These are phyloP conservation scores for Meteorus cinctellus DNA, from an alignment of 2,888 invertebrate genomes.

Conservation along the genomic window DNA sequence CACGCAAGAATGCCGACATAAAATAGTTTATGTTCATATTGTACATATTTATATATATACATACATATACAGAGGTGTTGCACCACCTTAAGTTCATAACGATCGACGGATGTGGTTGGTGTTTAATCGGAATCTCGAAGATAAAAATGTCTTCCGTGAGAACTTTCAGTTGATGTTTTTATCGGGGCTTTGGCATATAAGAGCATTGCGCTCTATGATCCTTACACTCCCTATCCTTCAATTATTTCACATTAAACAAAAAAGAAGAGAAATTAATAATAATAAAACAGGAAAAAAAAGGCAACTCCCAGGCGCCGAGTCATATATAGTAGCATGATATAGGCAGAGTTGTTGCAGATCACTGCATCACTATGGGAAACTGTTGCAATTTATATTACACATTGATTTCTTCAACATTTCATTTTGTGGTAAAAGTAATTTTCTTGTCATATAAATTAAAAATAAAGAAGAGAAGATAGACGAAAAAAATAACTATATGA, in stretches of 20 bases:
- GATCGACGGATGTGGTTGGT: conserved; percentile 72
- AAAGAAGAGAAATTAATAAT: neutral
- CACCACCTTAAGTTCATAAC: conserved; percentile 61
- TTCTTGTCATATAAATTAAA: conserved; percentile 1
- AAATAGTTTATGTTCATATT: conserved; percentile 54
- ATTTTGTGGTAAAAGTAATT: neutral
- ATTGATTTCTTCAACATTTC: neutral
- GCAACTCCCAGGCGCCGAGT: conserved; percentile 42
- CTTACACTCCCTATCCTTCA: conserved; percentile 48
- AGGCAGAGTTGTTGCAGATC: no score
- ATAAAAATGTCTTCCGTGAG: conserved; percentile 72
- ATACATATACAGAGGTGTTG: conserved; percentile 47
- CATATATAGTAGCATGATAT: no score
- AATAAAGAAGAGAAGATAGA: neutral
- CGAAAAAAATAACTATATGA: no score
- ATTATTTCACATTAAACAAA: conserved; percentile 17
- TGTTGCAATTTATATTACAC: no score
- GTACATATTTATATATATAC: conserved; percentile 1
- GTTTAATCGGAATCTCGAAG: conserved; percentile 67
- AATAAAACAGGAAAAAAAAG: neutral
- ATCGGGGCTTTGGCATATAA: conserved; percentile 18
- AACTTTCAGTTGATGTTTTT: conserved; percentile 53
- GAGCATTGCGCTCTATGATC: conserved; percentile 12
- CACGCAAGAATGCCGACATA: conserved; percentile 65
- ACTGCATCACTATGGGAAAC: no score